Evolutionary conservation across 2,113 vertebrate species (phyloP), one percentile per base, ranked within the genome.

Genomic region (Ammodramus savannarum): DNA sequence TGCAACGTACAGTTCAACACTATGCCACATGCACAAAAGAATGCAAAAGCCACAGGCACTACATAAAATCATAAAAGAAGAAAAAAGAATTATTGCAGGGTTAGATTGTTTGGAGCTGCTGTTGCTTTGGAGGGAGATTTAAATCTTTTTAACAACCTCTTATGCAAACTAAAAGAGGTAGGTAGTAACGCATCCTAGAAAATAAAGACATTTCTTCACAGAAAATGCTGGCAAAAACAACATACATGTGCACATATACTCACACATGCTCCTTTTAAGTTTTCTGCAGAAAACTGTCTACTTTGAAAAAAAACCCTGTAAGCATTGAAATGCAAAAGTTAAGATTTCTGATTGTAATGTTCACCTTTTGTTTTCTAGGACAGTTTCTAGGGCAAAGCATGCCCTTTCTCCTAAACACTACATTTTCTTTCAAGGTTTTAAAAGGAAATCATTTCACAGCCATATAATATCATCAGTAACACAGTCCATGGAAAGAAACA

Each of bases 91-190:
- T 5, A 89, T 87, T 91, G 29, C 4, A 5, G 75, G 41, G n/a
- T 68, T 82, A 87, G 66, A 61, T 22, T 84, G 52, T 46, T 87
- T 59, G 19, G 43, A 87, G n/a, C 55, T 82, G 79, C 31, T 74
- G 25, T 65, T 76, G 67, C 39, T 38, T 74, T 81, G 26, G 16
- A n/a, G 32, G 14, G 27, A 31, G 49, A 26, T 77, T 90, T 92
- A 90, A 90, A 88, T 74, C 59, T 81, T 90, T 86, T 94, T 89
- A 90, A 92, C 79, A 95, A 89, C 34, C 38, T 84, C 91, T 88
- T 83, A 66, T 27, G 46, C 58, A 90, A 94, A 88, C 46, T 90
- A 90, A 92, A 86, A 75, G 59, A 92, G 79, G 41, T 66, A 65
- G 44, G 63, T 69, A 90, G 69, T 73, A 90, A 90, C 2, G 10